These are phyloP conservation scores for Blastobasis adustella DNA, from an alignment of 2,888 invertebrate genomes.

Conservation along the genomic window DNA sequence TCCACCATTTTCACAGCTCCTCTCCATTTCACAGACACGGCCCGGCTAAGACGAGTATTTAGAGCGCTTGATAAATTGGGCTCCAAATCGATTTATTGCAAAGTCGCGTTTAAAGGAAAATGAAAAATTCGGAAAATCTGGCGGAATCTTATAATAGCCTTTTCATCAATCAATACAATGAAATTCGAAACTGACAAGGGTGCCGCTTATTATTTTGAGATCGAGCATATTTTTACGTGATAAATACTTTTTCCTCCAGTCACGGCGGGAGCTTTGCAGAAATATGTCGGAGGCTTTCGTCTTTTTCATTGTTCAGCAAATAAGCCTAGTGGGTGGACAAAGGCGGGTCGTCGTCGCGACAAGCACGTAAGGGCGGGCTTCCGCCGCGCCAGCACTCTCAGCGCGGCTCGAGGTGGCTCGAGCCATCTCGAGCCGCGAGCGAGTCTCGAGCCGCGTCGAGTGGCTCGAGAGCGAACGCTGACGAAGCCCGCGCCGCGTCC, in stretches of 20 bases:
- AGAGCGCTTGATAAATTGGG: conserved; percentile 60
- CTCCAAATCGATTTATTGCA: conserved; percentile 56
- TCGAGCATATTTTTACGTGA: conserved; percentile 41
- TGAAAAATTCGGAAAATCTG: conserved; percentile 61
- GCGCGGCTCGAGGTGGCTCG: conserved; percentile 26
- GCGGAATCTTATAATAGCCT: conserved; percentile 55
- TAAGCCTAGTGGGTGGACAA: conserved; percentile 73
- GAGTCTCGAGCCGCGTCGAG: conserved; percentile 50
- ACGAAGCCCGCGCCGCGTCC: conserved; percentile 7
- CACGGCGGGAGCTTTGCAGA: conserved; percentile 34
- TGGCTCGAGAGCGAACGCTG: conserved; percentile 40
- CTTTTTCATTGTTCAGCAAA: conserved; percentile 74
- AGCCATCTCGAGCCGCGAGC: conserved; percentile 46
- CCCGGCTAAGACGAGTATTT: conserved; percentile 47
- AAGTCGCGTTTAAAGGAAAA: conserved; percentile 54
- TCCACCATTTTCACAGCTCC: conserved; percentile 39
- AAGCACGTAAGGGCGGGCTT: conserved; percentile 68
- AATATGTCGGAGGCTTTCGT: conserved; percentile 58
- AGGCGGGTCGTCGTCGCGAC: conserved; percentile 65
- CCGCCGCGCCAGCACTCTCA: conserved; percentile 70
- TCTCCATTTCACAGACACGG: conserved; percentile 48
- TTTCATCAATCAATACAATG: conserved; percentile 65
- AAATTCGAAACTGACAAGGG: conserved; percentile 43
- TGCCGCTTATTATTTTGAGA: conserved; percentile 44
- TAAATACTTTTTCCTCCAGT: conserved; percentile 35